These are phyloP conservation scores for Aegotheles bennettii DNA, from an alignment of 2,113 vertebrate genomes.

Conservation along the genomic window DNA sequence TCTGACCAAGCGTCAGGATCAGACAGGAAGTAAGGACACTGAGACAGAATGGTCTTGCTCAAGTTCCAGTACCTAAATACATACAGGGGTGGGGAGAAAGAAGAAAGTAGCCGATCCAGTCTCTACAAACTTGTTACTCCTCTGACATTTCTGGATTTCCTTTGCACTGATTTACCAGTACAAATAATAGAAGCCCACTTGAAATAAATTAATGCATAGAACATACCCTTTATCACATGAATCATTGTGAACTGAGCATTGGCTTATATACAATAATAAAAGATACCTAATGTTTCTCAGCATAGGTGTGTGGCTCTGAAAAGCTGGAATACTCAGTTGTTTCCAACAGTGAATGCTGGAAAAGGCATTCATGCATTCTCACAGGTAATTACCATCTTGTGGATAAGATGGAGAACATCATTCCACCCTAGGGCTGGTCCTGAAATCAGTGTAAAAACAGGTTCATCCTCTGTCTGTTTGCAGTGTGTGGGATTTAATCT, in stretches of 20 bases:
- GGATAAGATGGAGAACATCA: not conserved
- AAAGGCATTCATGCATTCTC: not conserved
- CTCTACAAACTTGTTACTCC: not conserved
- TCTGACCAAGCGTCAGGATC: not conserved
- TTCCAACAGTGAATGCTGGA: not conserved
- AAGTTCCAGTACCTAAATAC: not conserved
- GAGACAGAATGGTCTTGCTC: not conserved
- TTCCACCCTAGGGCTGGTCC: not conserved
- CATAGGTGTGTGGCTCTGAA: not conserved
- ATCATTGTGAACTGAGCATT: not conserved
- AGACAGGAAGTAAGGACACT: not conserved
- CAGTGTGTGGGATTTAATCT: not conserved
- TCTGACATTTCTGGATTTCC: not conserved
- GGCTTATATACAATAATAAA: not conserved
- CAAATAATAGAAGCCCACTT: not conserved
- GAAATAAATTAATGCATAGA: not conserved
- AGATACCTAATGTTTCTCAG: not conserved
- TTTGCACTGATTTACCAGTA: not conserved
- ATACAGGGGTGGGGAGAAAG: not conserved
- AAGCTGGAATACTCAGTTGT: not conserved
- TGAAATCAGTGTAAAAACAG: not conserved
- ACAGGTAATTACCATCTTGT: not conserved
- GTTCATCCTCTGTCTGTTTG: not conserved
- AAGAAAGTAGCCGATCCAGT: not conserved
- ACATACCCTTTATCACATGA: not conserved